Base-by-base conservation (phyloP, 2,888 invertebrate species). In the Diadegma fenestrale region DNA sequence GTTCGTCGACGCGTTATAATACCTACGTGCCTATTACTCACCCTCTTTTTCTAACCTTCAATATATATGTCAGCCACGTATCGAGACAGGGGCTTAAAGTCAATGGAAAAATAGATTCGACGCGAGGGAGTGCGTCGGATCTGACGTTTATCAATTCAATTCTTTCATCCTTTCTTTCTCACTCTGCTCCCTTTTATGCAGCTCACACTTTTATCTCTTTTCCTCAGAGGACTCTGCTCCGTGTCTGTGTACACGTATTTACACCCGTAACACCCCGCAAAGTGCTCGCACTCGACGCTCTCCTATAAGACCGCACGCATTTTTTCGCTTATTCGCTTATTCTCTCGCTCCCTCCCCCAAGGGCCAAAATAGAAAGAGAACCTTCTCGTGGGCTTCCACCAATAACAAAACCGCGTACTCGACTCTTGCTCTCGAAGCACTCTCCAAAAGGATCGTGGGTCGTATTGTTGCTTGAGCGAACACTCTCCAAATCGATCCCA, bases 101-200 rank as follows among this genome's bases (percentile, higher is more conserved):
- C 22, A 41, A 48, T 71, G 51, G 51, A 48, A 37, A 80, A 51
- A 17, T 80, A 41, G 63, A 80, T 71, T 71, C 61, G 51, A 72
- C 37, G 41, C 37, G 41, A 51, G 30, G 10, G 66, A 41, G 19
- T n/a, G 26, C 58, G 26, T 78, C 80, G 68, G 51, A 19, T 78
- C 72, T 87, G 86, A 87, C 86, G 79, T 82, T 87, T 85, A 86
- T 85, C 89, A 91, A 92, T 92, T 89, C 89, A 91, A 92, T 92
- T 90, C 90, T 88, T 87, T 82, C 87, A 84, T 85, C 86, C 81
- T 87, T 77, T 69, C 61, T 54, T 69, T 33, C 69, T 58, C 72
- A 6, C 37, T 54, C 63, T 30, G n/a, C 30, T n/a, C 45, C 14
- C n/a, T 43, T 19, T 14, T 30, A n/a, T 1, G 30, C 19, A 3